Conservation (phyloP, 2,797 vertebrate genomes). For the Onychomys torridus region DNA sequence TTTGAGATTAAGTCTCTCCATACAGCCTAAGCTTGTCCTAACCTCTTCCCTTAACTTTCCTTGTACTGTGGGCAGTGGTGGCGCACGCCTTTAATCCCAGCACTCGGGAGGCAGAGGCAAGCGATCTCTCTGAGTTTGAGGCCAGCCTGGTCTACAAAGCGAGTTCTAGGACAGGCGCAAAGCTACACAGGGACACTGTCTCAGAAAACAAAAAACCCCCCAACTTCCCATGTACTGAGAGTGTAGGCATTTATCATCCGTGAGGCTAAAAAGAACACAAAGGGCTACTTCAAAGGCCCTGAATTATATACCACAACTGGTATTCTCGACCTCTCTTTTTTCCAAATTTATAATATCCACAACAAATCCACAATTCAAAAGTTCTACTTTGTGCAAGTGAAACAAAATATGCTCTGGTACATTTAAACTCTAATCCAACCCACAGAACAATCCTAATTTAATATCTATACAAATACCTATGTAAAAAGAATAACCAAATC, state of each 20-base stretch:
- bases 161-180: no score
- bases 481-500: constrained; percentile 10
- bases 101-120: no score
- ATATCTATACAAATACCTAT: constrained; percentile 39
- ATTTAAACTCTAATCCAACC: constrained; percentile 28
- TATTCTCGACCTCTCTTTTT: constrained; percentile 10
- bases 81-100: no score
- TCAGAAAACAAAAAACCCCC: no score
- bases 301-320: constrained; percentile 14
- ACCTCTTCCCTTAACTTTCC: neutral
- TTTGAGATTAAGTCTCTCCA: neutral
- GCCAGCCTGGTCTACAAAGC: no score
- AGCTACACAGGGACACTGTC: no score
- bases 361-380: constrained; percentile 55
- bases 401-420: constrained; percentile 9
- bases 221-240: neutral
- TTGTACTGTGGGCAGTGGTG: no score
- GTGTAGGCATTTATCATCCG: neutral
- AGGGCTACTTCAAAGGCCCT: constrained; percentile 14
- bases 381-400: constrained; percentile 16
- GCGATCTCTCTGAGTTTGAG: no score
- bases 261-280: constrained; percentile 9
- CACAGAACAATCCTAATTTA: neutral
- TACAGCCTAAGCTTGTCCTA: neutral
- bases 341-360: neutral